phyloP scores from a whole-genome alignment of 2,888 invertebrate genomes.

The Leptinotarsa juncta region DNA sequence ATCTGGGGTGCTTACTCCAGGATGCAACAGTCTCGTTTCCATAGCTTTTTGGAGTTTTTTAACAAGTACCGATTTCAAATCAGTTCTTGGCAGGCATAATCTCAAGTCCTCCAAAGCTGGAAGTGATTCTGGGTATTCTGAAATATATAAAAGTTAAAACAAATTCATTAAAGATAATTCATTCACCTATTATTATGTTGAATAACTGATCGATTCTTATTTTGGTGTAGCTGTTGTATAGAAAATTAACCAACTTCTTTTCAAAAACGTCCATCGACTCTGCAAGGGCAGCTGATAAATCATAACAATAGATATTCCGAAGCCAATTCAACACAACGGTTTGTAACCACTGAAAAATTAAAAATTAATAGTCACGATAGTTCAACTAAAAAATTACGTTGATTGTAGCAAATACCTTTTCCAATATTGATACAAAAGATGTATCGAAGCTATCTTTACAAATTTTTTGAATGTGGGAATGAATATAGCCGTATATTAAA shows the following conservation, averaged over 20 bases:
- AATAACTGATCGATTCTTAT: constrained; percentile 92
- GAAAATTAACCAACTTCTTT: constrained; percentile 81
- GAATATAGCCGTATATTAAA: constrained; percentile 85
- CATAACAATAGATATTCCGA: constrained; percentile 81
- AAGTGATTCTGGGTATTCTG: constrained; percentile 94
- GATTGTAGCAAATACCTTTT: constrained; percentile 69
- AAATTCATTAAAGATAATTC: too few relatives aligned
- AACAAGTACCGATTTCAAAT: constrained; percentile 82
- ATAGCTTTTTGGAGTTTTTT: constrained; percentile 83
- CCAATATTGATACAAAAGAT: constrained; percentile 80
- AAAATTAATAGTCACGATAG: too few relatives aligned
- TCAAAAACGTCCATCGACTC: constrained; percentile 75
- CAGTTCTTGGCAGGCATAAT: constrained; percentile 86
- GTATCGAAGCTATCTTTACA: constrained; percentile 90
- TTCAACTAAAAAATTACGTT: too few relatives aligned
- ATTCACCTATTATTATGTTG: constrained; percentile 87
- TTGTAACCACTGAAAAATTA: constrained; percentile 80
- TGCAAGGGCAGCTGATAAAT: constrained; percentile 71
- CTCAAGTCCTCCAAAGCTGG: constrained; percentile 92
- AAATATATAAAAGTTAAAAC: constrained; percentile 25
- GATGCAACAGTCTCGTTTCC: constrained; percentile 89
- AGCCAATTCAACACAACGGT: constrained; percentile 89
- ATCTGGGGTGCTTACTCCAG: constrained; percentile 95
- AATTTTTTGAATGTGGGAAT: constrained; percentile 83
- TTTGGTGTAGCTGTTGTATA: constrained; percentile 90